Evolutionary conservation across 2,797 vertebrate genomes (phyloP), one percentile per base, ranked within the genome.

Genomic region (Darevskia nairensis): DNA sequence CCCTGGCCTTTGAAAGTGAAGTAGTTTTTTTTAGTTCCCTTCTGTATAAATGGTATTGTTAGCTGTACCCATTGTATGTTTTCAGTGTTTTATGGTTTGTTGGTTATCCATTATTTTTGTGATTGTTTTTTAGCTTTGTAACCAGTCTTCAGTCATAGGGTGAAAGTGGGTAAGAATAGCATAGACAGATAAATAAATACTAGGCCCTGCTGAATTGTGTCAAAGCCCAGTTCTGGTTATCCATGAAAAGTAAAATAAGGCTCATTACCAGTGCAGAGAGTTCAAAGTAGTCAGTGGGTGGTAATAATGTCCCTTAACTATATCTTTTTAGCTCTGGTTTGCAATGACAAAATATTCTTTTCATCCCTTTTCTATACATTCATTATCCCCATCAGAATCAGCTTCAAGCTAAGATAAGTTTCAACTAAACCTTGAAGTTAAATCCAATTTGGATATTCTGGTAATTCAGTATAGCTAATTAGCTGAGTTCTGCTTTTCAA

Each of bases 381-480:
- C 1, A 41, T 88, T 91, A 89, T 90, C 87, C 87, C 93, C 71
- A 44, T 66, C 9, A 89, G 87, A 94, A 90, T 74, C 90, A 93
- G 72, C 87, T 93, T 86, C 80, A 35, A 91, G 84, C 35, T 78
- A 89, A 95, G 86, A 92, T 55, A 89, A 92, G 90, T 95, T 92
- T 88, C 91, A 90, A 35, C 80, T 50, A 87, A 93, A 86, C 86
- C 32, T 84, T 76, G 81, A 92, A 90, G 80, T 71, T 83, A 85
- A 88, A 82, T 90, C 41, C 87, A 92, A 85, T 94, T 94, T 93
- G 89, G 80, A 88, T 87, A 88, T 90, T 88, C 75, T 83, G 8
- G 80, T 87, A 91, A 93, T 93, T 94, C 84, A 72, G 87, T 82
- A 89, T 86, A 92, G 61, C 89, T 93, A 93, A 93, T 96, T 94